Percentiles rank a stretch among this genome's conserved stretches.
These are phyloP conservation scores for Campoletis raptor DNA, from an alignment of 2,888 invertebrate genomes.

Conservation along the genomic window DNA sequence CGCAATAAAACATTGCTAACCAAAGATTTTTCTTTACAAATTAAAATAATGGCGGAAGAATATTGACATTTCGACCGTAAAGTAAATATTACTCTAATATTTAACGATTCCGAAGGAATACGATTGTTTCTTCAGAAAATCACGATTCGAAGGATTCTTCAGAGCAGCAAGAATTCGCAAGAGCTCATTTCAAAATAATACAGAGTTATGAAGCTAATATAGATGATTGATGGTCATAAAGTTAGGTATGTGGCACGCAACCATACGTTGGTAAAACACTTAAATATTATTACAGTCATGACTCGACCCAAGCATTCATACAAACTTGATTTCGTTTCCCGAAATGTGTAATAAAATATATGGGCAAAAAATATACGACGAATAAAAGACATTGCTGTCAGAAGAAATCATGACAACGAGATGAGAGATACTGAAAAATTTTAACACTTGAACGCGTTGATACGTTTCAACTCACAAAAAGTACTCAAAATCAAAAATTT, in stretches of 20 bases:
- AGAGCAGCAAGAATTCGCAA: background rate
- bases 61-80: background rate
- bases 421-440: background rate
- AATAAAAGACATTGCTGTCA: background rate
- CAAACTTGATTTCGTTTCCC: background rate
- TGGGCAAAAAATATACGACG: background rate
- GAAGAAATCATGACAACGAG: background rate
- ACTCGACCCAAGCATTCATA: background rate
- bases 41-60: background rate
- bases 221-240: background rate
- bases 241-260: conserved; percentile 3
- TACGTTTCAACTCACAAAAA: background rate
- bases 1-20: background rate
- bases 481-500: background rate
- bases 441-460: background rate
- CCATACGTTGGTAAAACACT: background rate
- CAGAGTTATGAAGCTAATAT: background rate
- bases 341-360: background rate
- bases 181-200: background rate
- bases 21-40: background rate
- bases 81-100: background rate
- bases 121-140: background rate
- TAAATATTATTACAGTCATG: background rate
- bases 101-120: background rate
- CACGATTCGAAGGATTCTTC: background rate